Base-by-base conservation (phyloP, 2,113 vertebrate genomes). In the Corythoichthys intestinalis region DNA sequence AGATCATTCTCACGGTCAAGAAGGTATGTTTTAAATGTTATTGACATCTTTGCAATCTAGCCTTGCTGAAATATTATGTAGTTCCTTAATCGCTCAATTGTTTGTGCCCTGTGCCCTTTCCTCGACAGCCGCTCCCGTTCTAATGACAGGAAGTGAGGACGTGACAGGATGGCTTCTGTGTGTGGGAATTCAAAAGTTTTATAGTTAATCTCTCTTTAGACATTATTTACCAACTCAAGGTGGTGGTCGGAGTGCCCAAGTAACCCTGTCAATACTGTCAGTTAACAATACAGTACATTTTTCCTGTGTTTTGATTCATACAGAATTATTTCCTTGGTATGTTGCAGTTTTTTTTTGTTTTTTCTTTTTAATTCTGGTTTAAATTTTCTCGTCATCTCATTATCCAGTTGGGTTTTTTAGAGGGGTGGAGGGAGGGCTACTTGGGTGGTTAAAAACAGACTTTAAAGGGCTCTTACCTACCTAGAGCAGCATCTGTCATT, bases 1-100 rank as follows among this genome's bases (percentile, higher is more conserved):
- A 93, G 94, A 72, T 98, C 96, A 38, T 94, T 98, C 75, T 99
- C 96, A 80, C 93, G 95, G 86, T 99, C 96, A 82, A 94, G 94
- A 85, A 98, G 96, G 97, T 97, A 89, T 20, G 41, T n/a, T 8
- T 50, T 48, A 6, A 35, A 28, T 38, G 20, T 35, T 50, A 14
- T 48, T 48, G 13, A 34, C 37, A 39, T 12, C 4, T 39, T 9
- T 28, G 11, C 17, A 44, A 62, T n/a, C n/a, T 46, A 34, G n/a
- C 12, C 38, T 6, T 4, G 4, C 12, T 63, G 39, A 34, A 47
- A 47, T 20, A 12, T 14, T 46, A 28, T 3, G 13, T 28, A 20
- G n/a, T 7, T 63, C 17, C 10, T n/a, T 66, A 12, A 39, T n/a
- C 14, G 17, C n/a, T 70, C 4, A 77, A 34, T 7, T 0, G 2